A percentile compares a stretch with the other conserved stretches of the same genome.
phyloP scores from a whole-genome alignment of 2,888 invertebrate genomes.

The Phrixothrix hirtus region DNA sequence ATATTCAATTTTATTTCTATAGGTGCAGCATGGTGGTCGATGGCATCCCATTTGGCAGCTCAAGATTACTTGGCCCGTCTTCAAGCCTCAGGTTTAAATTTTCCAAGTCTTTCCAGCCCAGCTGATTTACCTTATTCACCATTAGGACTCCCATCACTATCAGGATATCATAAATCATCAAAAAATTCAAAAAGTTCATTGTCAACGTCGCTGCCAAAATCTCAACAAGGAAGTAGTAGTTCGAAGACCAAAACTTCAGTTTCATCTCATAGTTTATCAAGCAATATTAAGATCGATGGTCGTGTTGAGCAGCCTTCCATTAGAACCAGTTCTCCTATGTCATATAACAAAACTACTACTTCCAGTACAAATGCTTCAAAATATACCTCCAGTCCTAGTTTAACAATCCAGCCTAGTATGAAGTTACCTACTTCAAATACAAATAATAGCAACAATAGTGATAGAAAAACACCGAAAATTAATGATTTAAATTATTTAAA shows the following conservation, averaged over 20 bases:
- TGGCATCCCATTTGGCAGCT: constrained; percentile 85
- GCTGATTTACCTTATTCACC: constrained; percentile 66
- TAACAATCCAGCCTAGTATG: constrained; percentile 50
- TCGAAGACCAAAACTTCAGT: constrained; percentile 9
- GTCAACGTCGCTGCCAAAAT: constrained; percentile 42
- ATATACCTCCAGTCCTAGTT: constrained; percentile 40
- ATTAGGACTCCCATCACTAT: constrained; percentile 59
- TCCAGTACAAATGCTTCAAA: constrained; percentile 35
- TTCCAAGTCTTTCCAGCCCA: constrained; percentile 64
- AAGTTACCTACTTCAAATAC: constrained; percentile 38
- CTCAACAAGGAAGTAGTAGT: constrained; percentile 23
- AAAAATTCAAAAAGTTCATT: constrained; percentile 40
- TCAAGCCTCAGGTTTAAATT: constrained; percentile 77
- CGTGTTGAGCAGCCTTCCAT: constrained; percentile 35
- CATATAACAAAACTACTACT: constrained; percentile 40
- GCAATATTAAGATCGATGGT: constrained; percentile 34
- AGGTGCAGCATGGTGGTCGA: constrained; percentile 90
- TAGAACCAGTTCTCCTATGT: constrained; percentile 38
- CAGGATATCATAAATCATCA: constrained; percentile 44
- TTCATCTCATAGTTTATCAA: constrained; percentile 17
- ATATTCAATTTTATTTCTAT: constrained; percentile 35
- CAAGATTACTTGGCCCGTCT: constrained; percentile 85
- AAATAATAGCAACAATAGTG: constrained; percentile 37
- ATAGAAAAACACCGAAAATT: constrained; percentile 37
- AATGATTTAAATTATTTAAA: constrained; percentile 43